Base-by-base conservation (phyloP, 2,888 invertebrate species). In the Linyphia triangularis region DNA sequence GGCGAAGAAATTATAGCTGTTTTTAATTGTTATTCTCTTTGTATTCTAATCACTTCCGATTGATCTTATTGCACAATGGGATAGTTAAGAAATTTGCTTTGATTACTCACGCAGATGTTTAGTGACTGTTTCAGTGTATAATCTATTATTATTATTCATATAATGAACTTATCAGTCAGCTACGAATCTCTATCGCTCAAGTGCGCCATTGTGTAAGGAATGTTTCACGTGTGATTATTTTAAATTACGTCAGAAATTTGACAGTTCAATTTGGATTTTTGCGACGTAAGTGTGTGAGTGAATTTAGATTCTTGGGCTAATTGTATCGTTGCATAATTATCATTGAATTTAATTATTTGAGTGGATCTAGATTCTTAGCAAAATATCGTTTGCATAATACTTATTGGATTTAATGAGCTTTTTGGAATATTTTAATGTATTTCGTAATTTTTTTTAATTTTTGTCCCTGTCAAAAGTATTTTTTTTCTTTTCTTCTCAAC, bases 21-120 rank as follows among this genome's bases (percentile, higher is more conserved):
- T 51, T 33, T 63, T 33, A n/a, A 24, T 61, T 57, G 59, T 28
- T 57, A n/a, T 75, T 61, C 28, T 75, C 19, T 37, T 28, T 13
- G 24, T 24, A 5, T 16, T 22, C 2, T 19, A 59, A 22, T 13
- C 59, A 19, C 59, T 22, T 59, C 33, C 67, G 51, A 67, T 33
- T 33, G 16, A n/a, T 16, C 28, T n/a, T 28, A 22, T 77, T 30
- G 61, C 59, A 77, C 61, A 77, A 40, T 75, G 22, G 75, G 22
- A 2, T 75, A 33, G 33, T 63, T 77, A 77, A 77, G 28, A 63
- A 33, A 63, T 63, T 63, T 5, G 51, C 51, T 51, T n/a, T 51
- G 51, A 51, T 51, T 51, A 51, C 51, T 51, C 51, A 51, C 51
- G 51, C 51, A 16, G 51, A 5, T 13, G 13, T 10, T 16, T n/a